These are phyloP conservation scores for Ischnura elegans DNA, from an alignment of 2,888 invertebrate species.

Conservation along the genomic window DNA sequence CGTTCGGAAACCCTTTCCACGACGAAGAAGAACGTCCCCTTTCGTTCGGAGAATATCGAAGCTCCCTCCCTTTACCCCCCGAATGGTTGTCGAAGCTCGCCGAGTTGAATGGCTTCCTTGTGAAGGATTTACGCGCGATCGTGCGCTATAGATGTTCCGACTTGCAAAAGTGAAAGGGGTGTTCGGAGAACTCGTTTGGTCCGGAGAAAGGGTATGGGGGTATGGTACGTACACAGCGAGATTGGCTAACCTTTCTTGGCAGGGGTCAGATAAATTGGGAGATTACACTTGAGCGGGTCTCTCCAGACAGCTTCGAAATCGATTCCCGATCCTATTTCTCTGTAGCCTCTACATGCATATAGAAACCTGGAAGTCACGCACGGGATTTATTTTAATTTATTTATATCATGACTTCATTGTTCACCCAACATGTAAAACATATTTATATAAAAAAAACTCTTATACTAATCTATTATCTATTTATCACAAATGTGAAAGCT, in stretches of 20 bases:
- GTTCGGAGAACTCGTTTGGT: constrained; percentile 78
- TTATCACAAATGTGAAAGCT: too few species aligned
- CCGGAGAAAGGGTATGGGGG: constrained; percentile 74
- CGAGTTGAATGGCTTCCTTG: background rate
- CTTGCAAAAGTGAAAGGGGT: constrained; percentile 74
- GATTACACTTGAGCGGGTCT: background rate
- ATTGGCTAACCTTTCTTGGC: constrained; percentile 15
- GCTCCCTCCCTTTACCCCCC: background rate
- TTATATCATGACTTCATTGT: too few species aligned
- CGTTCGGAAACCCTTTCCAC: background rate
- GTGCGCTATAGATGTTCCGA: constrained; percentile 73
- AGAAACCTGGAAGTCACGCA: too few species aligned
- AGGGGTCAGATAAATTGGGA: background rate
- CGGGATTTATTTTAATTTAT: too few species aligned
- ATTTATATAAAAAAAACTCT: too few species aligned
- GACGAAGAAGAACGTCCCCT: background rate
- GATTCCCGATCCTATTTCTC: background rate
- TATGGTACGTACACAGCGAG: background rate
- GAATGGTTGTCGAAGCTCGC: background rate
- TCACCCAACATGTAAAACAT: too few species aligned
- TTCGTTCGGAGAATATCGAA: background rate
- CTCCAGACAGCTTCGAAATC: background rate
- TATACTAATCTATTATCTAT: too few species aligned
- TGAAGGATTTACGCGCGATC: constrained; percentile 12
- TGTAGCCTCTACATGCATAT: too few species aligned